Evolutionary conservation across 1,140 invertebrate genomes (phyloP), one percentile per base, ranked within the genome.

Genomic region (Pseudomyrmex cubaensis): DNA sequence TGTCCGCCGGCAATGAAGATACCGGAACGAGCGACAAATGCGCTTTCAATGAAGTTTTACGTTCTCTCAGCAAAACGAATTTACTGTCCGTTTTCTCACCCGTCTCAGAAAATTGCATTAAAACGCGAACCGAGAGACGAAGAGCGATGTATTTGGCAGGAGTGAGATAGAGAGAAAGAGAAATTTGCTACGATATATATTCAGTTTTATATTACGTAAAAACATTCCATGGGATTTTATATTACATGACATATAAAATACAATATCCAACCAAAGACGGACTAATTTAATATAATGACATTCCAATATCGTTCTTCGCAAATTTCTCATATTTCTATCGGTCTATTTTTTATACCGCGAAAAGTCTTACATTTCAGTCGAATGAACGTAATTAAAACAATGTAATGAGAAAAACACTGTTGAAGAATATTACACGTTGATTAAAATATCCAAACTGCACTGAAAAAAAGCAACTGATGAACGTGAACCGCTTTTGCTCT

Each of bases 11-110:
- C 66, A 80, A 80, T 72, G 76, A 61, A 62, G 66, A 80, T 80
- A 50, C 15, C 15, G 20, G 20, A n/a, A 70, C 64, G 76, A 59
- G 17, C 66, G 66, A 70, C 66, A 80, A 72, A 80, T 72, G 44
- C 56, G 54, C 76, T 50, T 80, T 61, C 76, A 70, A 80, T 80
- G 76, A 72, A 80, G 76, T 80, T 80, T 80, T 80, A 80, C 54
- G 76, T 80, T 80, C 63, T 70, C 66, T 72, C 76, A 54, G 48
- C 66, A 54, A 80, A 80, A 80, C 54, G 54, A 80, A 80, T 80
- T 80, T 80, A 80, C 20, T 35, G 56, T 70, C 56, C 15, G 22
- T 25, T 72, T 35, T 35, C 35, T 35, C 35, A 35, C 35, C 13
- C 66, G 66, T 72, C 44, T 44, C 17, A 25, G 44, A 17, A 70